phyloP scores from a whole-genome alignment of 2,113 vertebrate genomes.

The Pseudopodoces humilis region DNA sequence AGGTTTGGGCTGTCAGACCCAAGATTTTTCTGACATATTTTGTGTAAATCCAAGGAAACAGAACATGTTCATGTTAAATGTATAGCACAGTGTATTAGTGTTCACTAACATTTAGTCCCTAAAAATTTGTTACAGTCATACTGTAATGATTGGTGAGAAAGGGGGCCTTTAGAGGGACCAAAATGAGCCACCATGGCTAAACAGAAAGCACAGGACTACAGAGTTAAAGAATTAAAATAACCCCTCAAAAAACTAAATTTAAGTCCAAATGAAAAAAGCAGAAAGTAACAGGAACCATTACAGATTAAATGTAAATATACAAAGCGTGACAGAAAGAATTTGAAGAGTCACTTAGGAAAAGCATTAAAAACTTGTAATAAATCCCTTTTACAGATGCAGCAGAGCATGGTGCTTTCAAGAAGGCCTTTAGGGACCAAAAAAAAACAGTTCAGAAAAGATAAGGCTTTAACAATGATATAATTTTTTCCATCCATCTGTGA shows the following conservation, averaged over 20 bases:
- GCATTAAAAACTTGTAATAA: neutral
- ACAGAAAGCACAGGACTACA: neutral
- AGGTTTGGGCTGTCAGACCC: neutral
- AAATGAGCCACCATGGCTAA: neutral
- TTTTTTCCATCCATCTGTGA: neutral
- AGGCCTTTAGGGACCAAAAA: neutral
- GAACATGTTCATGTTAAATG: neutral
- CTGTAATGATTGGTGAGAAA: neutral
- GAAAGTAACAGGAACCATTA: neutral
- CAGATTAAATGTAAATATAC: neutral
- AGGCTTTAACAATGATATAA: neutral
- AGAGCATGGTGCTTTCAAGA: neutral
- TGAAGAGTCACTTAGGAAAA: neutral
- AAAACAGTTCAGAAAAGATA: neutral
- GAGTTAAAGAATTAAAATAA: neutral
- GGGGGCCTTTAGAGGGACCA: neutral
- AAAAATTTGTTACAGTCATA: neutral
- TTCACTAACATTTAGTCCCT: neutral
- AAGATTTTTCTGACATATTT: neutral
- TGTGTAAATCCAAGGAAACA: neutral
- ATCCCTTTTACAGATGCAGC: neutral
- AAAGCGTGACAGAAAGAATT: neutral
- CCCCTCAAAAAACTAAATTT: neutral
- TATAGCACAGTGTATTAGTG: neutral
- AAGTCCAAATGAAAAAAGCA: neutral